These are phyloP conservation scores for Pontoporia blainvillei DNA, from an alignment of 2,113 vertebrate species.

Conservation along the genomic window DNA sequence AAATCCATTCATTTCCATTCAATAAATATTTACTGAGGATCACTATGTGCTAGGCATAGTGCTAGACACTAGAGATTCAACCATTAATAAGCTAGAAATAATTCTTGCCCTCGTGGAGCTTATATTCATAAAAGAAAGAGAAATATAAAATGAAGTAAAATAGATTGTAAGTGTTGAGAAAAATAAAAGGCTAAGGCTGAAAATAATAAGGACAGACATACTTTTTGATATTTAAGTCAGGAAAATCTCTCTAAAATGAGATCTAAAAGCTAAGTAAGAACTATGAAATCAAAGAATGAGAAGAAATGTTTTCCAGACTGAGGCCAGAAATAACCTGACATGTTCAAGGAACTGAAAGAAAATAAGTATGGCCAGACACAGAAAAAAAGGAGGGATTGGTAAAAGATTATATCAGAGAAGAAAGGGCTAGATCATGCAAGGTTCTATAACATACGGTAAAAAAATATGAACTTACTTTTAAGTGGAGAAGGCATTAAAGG, in stretches of 20 bases:
- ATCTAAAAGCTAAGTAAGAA: background rate
- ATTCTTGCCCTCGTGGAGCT: background rate
- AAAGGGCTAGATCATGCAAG: background rate
- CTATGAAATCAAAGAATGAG: background rate
- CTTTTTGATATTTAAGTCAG: background rate
- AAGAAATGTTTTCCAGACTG: conserved; percentile 1
- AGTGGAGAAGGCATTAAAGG: background rate
- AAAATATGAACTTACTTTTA: background rate
- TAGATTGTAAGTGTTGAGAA: background rate
- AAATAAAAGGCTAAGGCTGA: background rate
- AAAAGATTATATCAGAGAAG: background rate
- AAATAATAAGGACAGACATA: background rate
- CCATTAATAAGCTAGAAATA: background rate
- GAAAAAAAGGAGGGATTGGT: background rate
- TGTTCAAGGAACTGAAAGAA: conserved; percentile 21
- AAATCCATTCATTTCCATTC: background rate
- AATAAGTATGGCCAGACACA: background rate
- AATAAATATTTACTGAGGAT: background rate
- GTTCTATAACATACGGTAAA: background rate
- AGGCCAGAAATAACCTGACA: conserved; percentile 9
- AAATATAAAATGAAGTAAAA: background rate
- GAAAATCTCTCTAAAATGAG: background rate
- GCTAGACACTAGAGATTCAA: background rate
- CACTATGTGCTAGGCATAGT: background rate
- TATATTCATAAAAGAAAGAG: background rate